Conservation (phyloP, 2,797 vertebrate species). For the Protosalanx chinensis region DNA sequence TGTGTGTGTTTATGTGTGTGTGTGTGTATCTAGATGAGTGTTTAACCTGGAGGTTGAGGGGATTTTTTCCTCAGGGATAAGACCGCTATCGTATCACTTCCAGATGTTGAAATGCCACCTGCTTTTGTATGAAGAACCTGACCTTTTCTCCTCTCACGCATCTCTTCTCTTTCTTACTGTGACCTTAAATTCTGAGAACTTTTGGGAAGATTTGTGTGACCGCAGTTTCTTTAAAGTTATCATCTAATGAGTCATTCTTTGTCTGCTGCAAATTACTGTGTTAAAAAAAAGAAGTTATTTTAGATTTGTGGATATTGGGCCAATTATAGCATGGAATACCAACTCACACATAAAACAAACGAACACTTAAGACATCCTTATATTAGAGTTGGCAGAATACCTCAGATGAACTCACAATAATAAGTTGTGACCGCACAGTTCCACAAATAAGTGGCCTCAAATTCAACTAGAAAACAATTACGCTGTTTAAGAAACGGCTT, state of each 20-base stretch:
- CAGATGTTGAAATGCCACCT: no score
- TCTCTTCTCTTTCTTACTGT: not conserved
- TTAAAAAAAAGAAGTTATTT: no score
- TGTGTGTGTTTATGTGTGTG: not conserved
- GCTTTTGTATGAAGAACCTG: constrained; percentile 11
- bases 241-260: no score
- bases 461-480: constrained; percentile 22
- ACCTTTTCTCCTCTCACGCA: constrained; percentile 42
- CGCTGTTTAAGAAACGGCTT: constrained; percentile 30
- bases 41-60: not conserved
- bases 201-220: not conserved
- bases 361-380: not conserved
- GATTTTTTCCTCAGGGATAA: not conserved
- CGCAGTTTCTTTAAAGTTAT: not conserved
- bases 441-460: not conserved
- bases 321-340: not conserved
- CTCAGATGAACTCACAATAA: constrained; percentile 20
- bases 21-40: not conserved
- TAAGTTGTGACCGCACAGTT: constrained; percentile 23
- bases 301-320: no score
- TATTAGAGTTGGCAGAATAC: constrained; percentile 4
- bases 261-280: no score
- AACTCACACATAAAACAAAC: constrained; percentile 7
- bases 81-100: not conserved
- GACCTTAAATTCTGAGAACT: not conserved